Conservation (phyloP, 2,113 vertebrate species). For the Falco punctatus region DNA sequence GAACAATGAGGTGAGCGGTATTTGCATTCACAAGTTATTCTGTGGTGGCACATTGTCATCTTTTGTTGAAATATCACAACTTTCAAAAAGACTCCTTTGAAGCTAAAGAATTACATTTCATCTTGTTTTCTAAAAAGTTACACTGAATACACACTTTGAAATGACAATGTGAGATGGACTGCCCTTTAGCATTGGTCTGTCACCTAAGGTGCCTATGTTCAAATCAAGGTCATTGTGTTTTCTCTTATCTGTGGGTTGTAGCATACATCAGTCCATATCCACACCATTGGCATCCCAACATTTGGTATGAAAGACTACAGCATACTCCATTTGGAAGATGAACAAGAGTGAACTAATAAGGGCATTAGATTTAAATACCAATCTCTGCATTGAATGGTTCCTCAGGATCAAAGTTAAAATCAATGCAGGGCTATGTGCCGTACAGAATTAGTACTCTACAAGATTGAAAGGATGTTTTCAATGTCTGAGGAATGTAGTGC, state of each 20-base stretch:
- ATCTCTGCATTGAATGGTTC: background rate
- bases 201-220: slow-evolving; percentile 45
- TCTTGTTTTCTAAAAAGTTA: slow-evolving; percentile 75
- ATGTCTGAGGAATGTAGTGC: background rate
- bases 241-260: background rate
- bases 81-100: slow-evolving; percentile 80
- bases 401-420: background rate
- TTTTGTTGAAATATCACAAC: slow-evolving; percentile 80
- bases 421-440: background rate
- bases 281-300: background rate
- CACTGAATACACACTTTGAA: slow-evolving; percentile 73
- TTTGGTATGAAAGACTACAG: background rate
- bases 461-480: background rate
- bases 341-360: slow-evolving; percentile 20
- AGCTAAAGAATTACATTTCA: slow-evolving; percentile 78
- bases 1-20: slow-evolving; percentile 78
- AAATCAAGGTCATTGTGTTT: slow-evolving; percentile 38
- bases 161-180: slow-evolving; percentile 61
- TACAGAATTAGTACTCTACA: background rate
- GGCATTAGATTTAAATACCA: slow-evolving; percentile 1
- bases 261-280: background rate
- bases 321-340: background rate
- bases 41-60: slow-evolving; percentile 80
- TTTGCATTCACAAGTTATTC: slow-evolving; percentile 83
- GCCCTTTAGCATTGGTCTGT: slow-evolving; percentile 54